These are phyloP conservation scores for Habrosyne pyritoides DNA, from an alignment of 2,888 invertebrate species.

Conservation along the genomic window DNA sequence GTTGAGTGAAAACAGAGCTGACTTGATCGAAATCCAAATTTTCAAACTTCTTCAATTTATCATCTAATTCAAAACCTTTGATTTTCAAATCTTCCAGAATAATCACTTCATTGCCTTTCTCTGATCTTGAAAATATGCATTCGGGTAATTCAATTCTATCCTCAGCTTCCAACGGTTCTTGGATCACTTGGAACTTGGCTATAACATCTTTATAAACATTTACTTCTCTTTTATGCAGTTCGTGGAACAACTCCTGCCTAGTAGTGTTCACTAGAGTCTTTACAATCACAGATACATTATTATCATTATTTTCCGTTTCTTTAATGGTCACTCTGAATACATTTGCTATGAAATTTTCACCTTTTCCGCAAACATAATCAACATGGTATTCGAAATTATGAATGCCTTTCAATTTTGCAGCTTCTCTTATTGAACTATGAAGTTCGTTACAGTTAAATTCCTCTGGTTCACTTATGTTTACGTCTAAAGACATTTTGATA, in stretches of 20 bases:
- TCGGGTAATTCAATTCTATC: conserved; percentile 52
- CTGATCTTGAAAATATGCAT: conserved; percentile 51
- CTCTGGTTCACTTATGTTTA: conserved; percentile 74
- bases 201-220: conserved; percentile 56
- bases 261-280: conserved; percentile 69
- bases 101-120: conserved; percentile 61
- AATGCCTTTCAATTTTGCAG: conserved; percentile 52
- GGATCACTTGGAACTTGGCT: conserved; percentile 50
- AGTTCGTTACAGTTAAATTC: conserved; percentile 69
- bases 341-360: conserved; percentile 66
- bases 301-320: conserved; percentile 42
- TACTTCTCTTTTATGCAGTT: conserved; percentile 68
- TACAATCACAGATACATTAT: conserved; percentile 57
- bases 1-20: conserved; percentile 48
- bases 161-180: conserved; percentile 41
- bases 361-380: conserved; percentile 62
- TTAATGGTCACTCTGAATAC: conserved; percentile 64
- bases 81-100: conserved; percentile 63
- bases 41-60: conserved; percentile 46
- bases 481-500: conserved; percentile 69
- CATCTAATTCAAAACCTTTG: conserved; percentile 55
- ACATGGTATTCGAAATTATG: conserved; percentile 66
- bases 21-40: conserved; percentile 51
- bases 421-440: conserved; percentile 57
- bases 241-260: conserved; percentile 65